Evolutionary conservation across 2,888 invertebrate species (phyloP).

Genomic region (Sceliomorpha sp.): DNA sequence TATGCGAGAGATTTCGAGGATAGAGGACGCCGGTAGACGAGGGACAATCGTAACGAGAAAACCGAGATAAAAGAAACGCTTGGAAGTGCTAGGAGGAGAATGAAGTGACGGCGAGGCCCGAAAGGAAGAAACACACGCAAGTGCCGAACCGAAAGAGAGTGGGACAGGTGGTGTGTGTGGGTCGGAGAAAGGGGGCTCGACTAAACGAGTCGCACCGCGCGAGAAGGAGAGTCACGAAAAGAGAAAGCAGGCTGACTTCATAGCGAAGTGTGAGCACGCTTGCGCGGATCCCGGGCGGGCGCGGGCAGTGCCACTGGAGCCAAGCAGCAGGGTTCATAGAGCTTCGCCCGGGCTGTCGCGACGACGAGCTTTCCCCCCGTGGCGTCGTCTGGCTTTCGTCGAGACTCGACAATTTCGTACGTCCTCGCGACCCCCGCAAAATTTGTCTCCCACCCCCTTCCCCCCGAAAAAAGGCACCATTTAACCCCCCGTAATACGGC

Average conservation of each 20-base stretch:
- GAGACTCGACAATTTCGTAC: constrained; percentile 47
- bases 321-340: constrained; percentile 78
- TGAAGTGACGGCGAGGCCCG: constrained; percentile 26
- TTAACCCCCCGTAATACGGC: not conserved
- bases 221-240: constrained; percentile 42
- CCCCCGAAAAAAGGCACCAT: constrained; percentile 11
- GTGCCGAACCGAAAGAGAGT: constrained; percentile 50
- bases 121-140: constrained; percentile 49
- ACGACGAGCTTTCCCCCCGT: constrained; percentile 72
- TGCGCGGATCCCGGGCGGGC: constrained; percentile 80
- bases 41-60: constrained; percentile 19
- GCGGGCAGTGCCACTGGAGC: constrained; percentile 79
- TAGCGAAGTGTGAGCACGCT: constrained; percentile 74
- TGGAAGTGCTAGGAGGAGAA: constrained; percentile 32
- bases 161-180: constrained; percentile 41
- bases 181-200: constrained; percentile 41
- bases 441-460: constrained; percentile 8
- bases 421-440: constrained; percentile 26
- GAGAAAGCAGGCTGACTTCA: constrained; percentile 68
- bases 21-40: constrained; percentile 12
- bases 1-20: constrained; percentile 14
- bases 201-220: constrained; percentile 44
- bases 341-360: constrained; percentile 79
- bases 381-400: constrained; percentile 48
- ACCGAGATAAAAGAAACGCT: constrained; percentile 30